Conservation (phyloP, 2,113 vertebrate genomes). For the Melospiza georgiana region DNA sequence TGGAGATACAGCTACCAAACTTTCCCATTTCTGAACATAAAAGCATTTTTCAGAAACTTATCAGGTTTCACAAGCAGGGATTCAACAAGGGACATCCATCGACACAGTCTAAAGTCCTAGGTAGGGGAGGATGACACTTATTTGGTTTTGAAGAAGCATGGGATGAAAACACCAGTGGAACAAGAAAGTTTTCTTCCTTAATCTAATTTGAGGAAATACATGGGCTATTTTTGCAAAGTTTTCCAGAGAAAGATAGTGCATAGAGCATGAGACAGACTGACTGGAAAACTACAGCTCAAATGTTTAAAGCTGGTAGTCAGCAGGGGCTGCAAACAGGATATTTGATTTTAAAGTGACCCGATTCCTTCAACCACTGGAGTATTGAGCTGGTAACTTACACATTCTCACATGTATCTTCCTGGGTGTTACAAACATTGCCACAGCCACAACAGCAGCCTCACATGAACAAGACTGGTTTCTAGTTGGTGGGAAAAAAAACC, state of each 20-base stretch:
- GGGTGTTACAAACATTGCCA: neutral
- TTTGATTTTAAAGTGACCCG: neutral
- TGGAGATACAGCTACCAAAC: neutral
- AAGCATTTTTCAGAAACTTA: neutral
- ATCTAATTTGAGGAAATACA: neutral
- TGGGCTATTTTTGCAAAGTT: neutral
- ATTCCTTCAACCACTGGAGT: neutral
- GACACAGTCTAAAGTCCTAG: neutral
- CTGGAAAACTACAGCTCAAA: constrained; percentile 13
- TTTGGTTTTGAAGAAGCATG: neutral
- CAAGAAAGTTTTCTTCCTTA: neutral
- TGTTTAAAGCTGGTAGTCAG: neutral
- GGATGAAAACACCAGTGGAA: neutral
- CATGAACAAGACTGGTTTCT: neutral
- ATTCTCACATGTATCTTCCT: neutral
- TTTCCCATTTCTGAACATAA: neutral
- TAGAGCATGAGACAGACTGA: neutral
- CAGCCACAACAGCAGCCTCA: neutral
- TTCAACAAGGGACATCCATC: neutral
- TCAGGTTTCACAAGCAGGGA: neutral
- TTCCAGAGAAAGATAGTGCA: neutral
- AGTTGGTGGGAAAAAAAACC: neutral
- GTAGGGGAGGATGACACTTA: neutral
- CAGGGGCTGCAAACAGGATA: neutral
- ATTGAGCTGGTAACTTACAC: neutral